These are phyloP conservation scores for Perca flavescens DNA, from an alignment of 2,113 vertebrate species.

Conservation along the genomic window DNA sequence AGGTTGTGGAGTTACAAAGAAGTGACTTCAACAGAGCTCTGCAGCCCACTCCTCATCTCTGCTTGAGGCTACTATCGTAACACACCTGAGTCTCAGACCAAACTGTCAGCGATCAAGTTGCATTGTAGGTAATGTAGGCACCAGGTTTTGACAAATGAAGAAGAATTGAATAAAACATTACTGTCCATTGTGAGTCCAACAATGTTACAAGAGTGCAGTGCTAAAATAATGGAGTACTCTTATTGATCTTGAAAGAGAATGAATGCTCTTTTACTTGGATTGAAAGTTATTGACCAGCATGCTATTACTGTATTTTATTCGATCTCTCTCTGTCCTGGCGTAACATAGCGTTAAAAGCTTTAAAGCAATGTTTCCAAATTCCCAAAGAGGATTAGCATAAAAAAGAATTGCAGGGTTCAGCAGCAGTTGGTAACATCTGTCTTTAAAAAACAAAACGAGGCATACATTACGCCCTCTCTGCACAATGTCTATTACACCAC, in stretches of 20 bases:
- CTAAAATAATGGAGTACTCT: not conserved
- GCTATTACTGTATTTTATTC: not conserved
- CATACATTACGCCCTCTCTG: not conserved
- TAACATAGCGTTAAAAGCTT: not conserved
- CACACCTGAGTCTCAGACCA: not conserved
- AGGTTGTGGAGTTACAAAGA: no score
- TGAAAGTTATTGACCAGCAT: not conserved
- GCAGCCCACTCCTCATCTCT: no score
- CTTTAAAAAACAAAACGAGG: not conserved
- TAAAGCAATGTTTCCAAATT: slow-evolving; percentile 4
- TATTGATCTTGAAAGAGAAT: not conserved
- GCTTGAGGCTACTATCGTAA: no score
- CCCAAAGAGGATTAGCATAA: slow-evolving; percentile 9
- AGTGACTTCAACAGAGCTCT: no score
- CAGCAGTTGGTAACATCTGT: not conserved
- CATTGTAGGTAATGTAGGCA: not conserved
- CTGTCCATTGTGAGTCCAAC: not conserved
- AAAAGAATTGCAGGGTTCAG: not conserved
- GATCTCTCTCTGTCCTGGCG: not conserved
- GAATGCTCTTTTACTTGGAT: not conserved
- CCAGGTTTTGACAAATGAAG: not conserved
- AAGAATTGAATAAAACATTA: not conserved
- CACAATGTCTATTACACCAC: not conserved
- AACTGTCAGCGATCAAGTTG: not conserved
- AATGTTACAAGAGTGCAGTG: not conserved